Base-by-base conservation (phyloP, 2,797 vertebrate genomes). In the Lacerta agilis region DNA sequence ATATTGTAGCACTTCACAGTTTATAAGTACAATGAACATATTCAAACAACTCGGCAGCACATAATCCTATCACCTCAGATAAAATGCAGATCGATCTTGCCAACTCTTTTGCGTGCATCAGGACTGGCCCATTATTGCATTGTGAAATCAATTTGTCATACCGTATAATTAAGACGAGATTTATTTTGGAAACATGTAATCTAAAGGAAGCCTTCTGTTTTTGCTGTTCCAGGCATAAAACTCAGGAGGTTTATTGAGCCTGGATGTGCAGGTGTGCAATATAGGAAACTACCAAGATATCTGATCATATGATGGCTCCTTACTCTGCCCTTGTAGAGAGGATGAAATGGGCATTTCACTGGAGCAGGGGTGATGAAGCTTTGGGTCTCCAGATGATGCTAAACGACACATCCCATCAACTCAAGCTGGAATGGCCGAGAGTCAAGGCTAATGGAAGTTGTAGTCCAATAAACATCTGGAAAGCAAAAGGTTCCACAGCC, bases 81-180 rank as follows among this genome's bases (percentile, higher is more conserved):
- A 38, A 0, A 5, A 43, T 20, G 73, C 11, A 79, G 29, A 85
- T 17, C 83, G 5, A 81, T 80, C 61, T n/a, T 55, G 33, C 9
- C 38, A 45, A 49, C 2, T 81, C 87, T 88, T 67, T 27, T 76
- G 80, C 1, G 36, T n/a, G 18, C 49, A 27, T 18, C 33, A 80
- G 86, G 83, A 86, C 8, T 27, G 17, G 36, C 41, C 33, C 78
- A 81, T 64, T 64, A 77, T 7, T 64, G 38, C 6, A 78, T 88
- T 79, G n/a, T 84, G 23, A 76, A 84, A 90, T 80, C 89, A 83
- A 36, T 72, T 11, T 88, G 89, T 87, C n/a, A 86, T 58, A 91
- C 3, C 45, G 3, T 29, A 78, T 43, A 88, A 55, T 89, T 88
- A 80, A 85, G 67, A 73, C 75, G 55, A 43, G 18, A 85, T 80